These are phyloP conservation scores for Lycia hirtaria DNA, from an alignment of 2,888 invertebrate species.

Conservation along the genomic window DNA sequence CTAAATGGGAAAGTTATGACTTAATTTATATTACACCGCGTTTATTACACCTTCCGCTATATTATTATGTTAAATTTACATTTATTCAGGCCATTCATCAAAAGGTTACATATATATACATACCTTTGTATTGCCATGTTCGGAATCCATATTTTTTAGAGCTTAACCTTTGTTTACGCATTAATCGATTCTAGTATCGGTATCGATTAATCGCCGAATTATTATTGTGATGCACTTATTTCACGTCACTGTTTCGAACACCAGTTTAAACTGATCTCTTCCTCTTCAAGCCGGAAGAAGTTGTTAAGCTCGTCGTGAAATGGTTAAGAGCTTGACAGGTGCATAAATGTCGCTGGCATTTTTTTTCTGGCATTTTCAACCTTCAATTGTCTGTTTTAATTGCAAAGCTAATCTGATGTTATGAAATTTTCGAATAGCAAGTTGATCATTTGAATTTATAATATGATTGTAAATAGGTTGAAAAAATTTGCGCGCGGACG, in stretches of 20 bases:
- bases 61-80: slow-evolving; percentile 20
- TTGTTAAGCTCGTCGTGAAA: slow-evolving; percentile 15
- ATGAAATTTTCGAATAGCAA: slow-evolving; percentile 46
- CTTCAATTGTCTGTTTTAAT: slow-evolving; percentile 56
- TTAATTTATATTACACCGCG: slow-evolving; percentile 13
- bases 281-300: not conserved
- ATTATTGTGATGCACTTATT: slow-evolving; percentile 44
- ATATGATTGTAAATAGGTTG: slow-evolving; percentile 28
- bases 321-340: slow-evolving; percentile 49
- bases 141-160: slow-evolving; percentile 39
- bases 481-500: slow-evolving; percentile 14
- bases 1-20: slow-evolving; percentile 12
- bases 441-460: slow-evolving; percentile 46
- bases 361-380: slow-evolving; percentile 44
- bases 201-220: slow-evolving; percentile 57
- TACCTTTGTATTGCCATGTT: slow-evolving; percentile 49
- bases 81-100: slow-evolving; percentile 41
- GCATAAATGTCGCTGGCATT: slow-evolving; percentile 28
- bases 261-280: slow-evolving; percentile 41
- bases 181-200: slow-evolving; percentile 44
- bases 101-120: slow-evolving; percentile 53
- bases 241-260: slow-evolving; percentile 32
- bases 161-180: slow-evolving; percentile 56
- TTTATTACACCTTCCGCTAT: slow-evolving; percentile 5
- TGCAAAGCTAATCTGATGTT: slow-evolving; percentile 50